These are phyloP conservation scores for Philereme vetulata DNA, from an alignment of 2,888 invertebrate species.

Conservation along the genomic window DNA sequence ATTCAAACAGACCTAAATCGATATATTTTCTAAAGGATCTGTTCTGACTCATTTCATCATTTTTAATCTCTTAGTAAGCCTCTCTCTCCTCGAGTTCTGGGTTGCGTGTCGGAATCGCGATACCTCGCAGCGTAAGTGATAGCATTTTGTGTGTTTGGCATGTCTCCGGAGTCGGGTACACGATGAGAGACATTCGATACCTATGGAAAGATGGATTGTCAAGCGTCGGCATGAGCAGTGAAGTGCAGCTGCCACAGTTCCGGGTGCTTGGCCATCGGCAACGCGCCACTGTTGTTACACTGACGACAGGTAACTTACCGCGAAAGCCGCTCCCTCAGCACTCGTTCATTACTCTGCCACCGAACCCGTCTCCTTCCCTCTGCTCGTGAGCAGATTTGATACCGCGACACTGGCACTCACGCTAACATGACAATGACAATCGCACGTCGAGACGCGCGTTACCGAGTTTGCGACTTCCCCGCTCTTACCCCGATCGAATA, in stretches of 20 bases:
- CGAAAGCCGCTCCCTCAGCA: constrained; percentile 69
- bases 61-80: constrained; percentile 51
- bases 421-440: constrained; percentile 73
- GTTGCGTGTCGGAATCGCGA: constrained; percentile 61
- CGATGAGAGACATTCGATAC: constrained; percentile 98
- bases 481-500: constrained; percentile 75
- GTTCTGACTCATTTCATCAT: constrained; percentile 54
- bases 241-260: constrained; percentile 98
- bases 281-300: constrained; percentile 96
- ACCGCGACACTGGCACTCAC: constrained; percentile 78
- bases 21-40: constrained; percentile 12
- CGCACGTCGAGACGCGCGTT: constrained; percentile 75
- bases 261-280: constrained; percentile 98
- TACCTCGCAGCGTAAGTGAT: constrained; percentile 82
- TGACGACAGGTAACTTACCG: constrained; percentile 95
- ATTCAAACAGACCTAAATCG: constrained; percentile 45
- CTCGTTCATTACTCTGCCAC: constrained; percentile 73
- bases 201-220: constrained; percentile 96
- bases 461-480: constrained; percentile 68
- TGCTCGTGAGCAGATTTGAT: constrained; percentile 76
- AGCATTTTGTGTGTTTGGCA: constrained; percentile 84
- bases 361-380: constrained; percentile 79
- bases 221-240: constrained; percentile 97
- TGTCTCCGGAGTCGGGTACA: constrained; percentile 95
- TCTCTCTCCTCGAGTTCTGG: constrained; percentile 53